Percentiles rank a stretch among this genome's conserved stretches.
phyloP scores from a whole-genome alignment of 1,140 invertebrate species.

The Aphelinus certus region DNA sequence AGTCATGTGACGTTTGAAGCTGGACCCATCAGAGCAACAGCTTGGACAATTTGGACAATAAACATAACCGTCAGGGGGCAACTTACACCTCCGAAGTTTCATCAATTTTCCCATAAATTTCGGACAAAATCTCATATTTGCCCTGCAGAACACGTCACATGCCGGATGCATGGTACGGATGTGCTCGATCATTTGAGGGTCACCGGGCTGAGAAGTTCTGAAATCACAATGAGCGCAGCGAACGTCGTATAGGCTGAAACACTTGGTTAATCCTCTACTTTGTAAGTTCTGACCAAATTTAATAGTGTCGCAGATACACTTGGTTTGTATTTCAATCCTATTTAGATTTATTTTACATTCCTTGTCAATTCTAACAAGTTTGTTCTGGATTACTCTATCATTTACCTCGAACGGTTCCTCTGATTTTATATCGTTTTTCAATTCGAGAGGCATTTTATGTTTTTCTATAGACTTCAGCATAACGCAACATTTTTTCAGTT shows the following conservation, averaged over 20 bases:
- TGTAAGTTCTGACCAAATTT: too few relatives aligned
- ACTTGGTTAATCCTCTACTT: background rate
- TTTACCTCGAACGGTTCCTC: too few relatives aligned
- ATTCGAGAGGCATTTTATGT: too few relatives aligned
- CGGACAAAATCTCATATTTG: background rate
- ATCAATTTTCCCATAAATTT: background rate
- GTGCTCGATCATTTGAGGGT: background rate
- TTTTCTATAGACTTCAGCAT: too few relatives aligned
- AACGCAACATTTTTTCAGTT: too few relatives aligned
- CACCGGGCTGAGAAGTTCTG: background rate
- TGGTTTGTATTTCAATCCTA: too few relatives aligned
- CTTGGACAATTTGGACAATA: conserved; percentile 61
- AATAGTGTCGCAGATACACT: too few relatives aligned
- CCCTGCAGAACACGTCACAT: background rate
- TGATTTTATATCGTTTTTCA: too few relatives aligned
- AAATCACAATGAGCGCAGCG: background rate
- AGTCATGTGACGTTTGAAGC: conserved; percentile 62
- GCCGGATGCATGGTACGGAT: background rate
- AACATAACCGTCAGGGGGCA: background rate
- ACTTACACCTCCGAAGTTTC: conserved; percentile 30
- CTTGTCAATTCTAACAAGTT: too few relatives aligned
- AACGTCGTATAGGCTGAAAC: background rate
- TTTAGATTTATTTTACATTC: too few relatives aligned
- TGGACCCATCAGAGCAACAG: conserved; percentile 60
- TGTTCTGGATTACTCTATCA: too few relatives aligned